Evolutionary conservation across 2,888 invertebrate species (phyloP).

Genomic region (Papilio elwesi): DNA sequence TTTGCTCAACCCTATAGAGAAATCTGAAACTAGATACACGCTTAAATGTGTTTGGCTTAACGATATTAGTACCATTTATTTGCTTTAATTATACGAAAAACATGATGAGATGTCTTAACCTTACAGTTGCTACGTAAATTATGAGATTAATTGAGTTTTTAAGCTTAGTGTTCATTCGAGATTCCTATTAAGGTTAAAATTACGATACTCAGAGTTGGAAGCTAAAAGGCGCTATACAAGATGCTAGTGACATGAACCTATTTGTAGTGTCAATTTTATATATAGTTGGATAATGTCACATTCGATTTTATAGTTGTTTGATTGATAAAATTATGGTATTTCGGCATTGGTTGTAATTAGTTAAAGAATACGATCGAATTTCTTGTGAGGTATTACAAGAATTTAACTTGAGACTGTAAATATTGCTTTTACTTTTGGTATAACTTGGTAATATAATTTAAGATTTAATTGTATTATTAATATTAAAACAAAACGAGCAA

Average conservation of each 20-base stretch:
- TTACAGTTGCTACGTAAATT: slow-evolving; percentile 14
- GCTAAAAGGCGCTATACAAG: not conserved
- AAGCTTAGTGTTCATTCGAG: slow-evolving; percentile 58
- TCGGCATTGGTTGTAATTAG: slow-evolving; percentile 26
- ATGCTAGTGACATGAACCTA: slow-evolving; percentile 2
- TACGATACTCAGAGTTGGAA: slow-evolving; percentile 23
- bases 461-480: slow-evolving; percentile 39
- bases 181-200: slow-evolving; percentile 65
- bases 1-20: slow-evolving; percentile 82
- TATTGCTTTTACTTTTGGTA: slow-evolving; percentile 50
- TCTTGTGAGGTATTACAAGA: slow-evolving; percentile 48
- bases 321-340: slow-evolving; percentile 32
- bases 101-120: not conserved
- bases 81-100: slow-evolving; percentile 28
- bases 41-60: slow-evolving; percentile 20
- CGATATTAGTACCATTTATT: slow-evolving; percentile 37
- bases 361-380: slow-evolving; percentile 40
- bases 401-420: slow-evolving; percentile 62
- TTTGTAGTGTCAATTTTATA: slow-evolving; percentile 8
- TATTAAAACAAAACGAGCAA: not conserved
- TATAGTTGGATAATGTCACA: slow-evolving; percentile 6
- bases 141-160: slow-evolving; percentile 53
- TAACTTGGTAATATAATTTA: slow-evolving; percentile 41
- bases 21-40: slow-evolving; percentile 55
- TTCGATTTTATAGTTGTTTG: slow-evolving; percentile 13